phyloP scores from a whole-genome alignment of 1,140 invertebrate genomes.

The Platorchestia sp. region DNA sequence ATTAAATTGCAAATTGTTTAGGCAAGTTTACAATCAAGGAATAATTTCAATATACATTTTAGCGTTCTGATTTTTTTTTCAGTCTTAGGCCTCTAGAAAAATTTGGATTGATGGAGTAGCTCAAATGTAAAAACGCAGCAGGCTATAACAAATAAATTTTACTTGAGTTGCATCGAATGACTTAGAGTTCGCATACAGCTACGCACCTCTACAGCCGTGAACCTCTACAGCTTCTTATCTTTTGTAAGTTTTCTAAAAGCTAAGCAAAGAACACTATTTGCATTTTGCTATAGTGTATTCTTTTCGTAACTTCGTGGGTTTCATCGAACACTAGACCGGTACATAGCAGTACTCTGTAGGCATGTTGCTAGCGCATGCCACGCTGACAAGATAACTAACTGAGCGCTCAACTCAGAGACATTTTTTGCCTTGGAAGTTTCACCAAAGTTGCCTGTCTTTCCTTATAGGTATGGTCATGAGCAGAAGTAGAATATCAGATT shows the following conservation, averaged over 20 bases:
- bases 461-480: background rate
- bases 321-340: background rate
- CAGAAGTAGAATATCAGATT: background rate
- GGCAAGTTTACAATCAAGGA: too few species aligned
- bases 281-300: too few species aligned
- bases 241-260: background rate
- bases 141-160: background rate
- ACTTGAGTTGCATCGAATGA: background rate
- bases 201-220: background rate
- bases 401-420: background rate
- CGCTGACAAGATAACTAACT: background rate
- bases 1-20: too few species aligned
- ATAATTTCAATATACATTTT: too few species aligned
- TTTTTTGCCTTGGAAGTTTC: background rate
- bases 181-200: background rate
- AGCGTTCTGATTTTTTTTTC: too few species aligned
- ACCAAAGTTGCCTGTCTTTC: conserved; percentile 6
- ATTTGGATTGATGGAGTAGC: background rate
- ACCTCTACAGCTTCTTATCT: background rate
- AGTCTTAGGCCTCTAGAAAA: background rate
- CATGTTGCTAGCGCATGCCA: background rate
- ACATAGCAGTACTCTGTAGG: background rate
- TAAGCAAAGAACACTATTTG: background rate
- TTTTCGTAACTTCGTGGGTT: too few species aligned
- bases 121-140: background rate